Evolutionary conservation across 2,113 vertebrate genomes (phyloP).

Genomic region (Rana temporaria): DNA sequence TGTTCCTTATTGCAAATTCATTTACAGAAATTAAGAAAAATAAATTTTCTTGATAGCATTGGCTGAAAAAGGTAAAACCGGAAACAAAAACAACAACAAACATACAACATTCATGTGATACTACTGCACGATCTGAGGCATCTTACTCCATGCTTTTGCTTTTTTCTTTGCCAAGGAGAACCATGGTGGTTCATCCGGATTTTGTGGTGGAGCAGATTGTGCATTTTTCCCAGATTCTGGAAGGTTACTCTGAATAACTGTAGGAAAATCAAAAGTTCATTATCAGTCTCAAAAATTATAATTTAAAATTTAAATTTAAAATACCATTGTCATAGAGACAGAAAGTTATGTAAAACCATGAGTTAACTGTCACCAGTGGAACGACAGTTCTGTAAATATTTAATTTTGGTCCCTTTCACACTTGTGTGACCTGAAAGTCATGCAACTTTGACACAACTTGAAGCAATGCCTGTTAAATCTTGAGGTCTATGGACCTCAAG

Average conservation of each 20-base stretch:
- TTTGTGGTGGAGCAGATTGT: conserved; percentile 62
- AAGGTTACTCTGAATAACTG: conserved; percentile 53
- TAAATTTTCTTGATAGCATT: not conserved
- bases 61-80: conserved; percentile 51
- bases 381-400: no score
- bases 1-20: not conserved
- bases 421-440: no score
- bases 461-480: no score
- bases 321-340: no score
- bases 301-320: no score
- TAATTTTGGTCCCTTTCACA: no score
- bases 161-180: conserved; percentile 94
- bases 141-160: conserved; percentile 92
- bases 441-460: no score
- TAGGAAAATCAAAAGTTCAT: conserved; percentile 58
- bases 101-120: not conserved
- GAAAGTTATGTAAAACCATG: no score
- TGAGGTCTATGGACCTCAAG: no score
- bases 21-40: not conserved
- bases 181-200: conserved; percentile 84
- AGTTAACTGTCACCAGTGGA: no score
- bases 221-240: conserved; percentile 25
- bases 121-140: conserved; percentile 83
- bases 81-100: not conserved
- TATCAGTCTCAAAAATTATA: not conserved